A percentile compares a stretch with the other conserved stretches of the same genome.
Conservation (phyloP, 2,113 vertebrate genomes). For the human region DNA sequence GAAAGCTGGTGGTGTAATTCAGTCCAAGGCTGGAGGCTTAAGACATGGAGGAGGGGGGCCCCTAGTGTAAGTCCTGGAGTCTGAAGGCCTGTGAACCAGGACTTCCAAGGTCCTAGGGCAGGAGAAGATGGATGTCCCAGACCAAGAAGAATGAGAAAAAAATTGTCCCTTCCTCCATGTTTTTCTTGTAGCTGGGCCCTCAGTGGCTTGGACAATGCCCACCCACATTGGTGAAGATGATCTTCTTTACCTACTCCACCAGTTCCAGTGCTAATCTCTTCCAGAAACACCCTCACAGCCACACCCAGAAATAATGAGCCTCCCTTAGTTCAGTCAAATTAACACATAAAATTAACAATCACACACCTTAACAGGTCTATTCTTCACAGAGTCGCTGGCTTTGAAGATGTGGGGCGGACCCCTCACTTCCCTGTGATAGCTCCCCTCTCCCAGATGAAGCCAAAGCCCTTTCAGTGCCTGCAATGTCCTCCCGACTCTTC, state of each 20-base stretch:
- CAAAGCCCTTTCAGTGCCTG: not conserved
- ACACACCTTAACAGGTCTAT: not conserved
- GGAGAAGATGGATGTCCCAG: not conserved
- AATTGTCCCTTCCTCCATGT: not conserved
- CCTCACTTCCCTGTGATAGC: rapidly evolving
- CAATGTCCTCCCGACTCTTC: not conserved
- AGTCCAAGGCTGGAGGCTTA: not conserved
- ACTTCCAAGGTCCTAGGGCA: not conserved
- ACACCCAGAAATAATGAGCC: not conserved
- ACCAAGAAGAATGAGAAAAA: not conserved
- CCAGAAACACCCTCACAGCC: not conserved
- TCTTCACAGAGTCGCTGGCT: not conserved
- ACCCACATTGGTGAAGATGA: not conserved
- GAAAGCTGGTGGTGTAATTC: not conserved
- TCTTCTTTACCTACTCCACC: not conserved
- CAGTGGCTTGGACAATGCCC: not conserved
- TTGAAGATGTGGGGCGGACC: not conserved
- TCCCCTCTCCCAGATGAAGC: not conserved
- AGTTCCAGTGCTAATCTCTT: not conserved
- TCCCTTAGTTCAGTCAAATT: not conserved
- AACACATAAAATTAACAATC: not conserved
- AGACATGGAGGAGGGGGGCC: not conserved
- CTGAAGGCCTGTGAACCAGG: not conserved
- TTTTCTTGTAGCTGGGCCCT: not conserved
- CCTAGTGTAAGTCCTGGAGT: not conserved